These are phyloP conservation scores for Cheirogaleus medius DNA, from an alignment of 2,113 vertebrate species.

Conservation along the genomic window DNA sequence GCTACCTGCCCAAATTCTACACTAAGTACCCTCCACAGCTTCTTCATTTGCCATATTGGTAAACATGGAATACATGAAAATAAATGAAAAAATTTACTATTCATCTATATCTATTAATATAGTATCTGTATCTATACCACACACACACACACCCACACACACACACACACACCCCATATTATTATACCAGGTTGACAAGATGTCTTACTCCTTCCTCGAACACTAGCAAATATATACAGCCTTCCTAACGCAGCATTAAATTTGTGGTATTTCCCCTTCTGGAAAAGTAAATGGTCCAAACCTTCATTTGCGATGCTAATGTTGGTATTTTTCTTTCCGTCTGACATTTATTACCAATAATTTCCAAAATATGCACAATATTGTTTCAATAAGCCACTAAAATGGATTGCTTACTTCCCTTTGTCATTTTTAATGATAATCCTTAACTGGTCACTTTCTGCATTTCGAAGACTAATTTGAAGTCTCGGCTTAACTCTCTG, in stretches of 20 bases:
- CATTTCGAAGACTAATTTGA: neutral
- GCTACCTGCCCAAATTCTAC: neutral
- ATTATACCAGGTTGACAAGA: neutral
- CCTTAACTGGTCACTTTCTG: neutral
- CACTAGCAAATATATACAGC: neutral
- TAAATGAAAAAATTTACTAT: neutral
- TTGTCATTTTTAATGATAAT: neutral
- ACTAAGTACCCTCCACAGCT: neutral
- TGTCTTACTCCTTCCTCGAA: neutral
- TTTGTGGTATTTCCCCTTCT: neutral
- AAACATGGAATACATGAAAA: neutral
- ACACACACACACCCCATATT: neutral
- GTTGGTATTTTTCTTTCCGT: neutral
- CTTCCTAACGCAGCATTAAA: neutral
- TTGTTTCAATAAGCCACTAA: constrained; percentile 17
- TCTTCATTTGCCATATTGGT: neutral
- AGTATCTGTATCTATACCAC: neutral
- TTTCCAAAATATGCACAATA: constrained; percentile 24
- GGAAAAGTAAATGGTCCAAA: neutral
- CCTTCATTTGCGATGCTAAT: neutral
- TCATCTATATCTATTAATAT: neutral
- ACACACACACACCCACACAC: neutral
- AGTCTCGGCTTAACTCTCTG: neutral
- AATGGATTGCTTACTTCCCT: neutral
- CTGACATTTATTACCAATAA: neutral